Evolutionary conservation across 2,113 vertebrate genomes (phyloP).

Genomic region (Callipepla squamata): DNA sequence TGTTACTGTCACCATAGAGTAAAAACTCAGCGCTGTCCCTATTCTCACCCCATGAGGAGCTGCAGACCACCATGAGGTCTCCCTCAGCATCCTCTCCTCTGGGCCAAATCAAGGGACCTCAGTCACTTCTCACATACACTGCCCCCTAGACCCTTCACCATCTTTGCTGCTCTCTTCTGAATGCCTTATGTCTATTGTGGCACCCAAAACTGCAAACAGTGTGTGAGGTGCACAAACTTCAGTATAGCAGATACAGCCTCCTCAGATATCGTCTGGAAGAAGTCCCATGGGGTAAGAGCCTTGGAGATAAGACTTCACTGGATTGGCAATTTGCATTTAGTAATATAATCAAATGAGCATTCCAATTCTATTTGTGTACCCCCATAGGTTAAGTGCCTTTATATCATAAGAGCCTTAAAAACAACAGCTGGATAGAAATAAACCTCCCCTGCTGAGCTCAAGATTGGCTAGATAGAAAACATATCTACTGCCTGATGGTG

Average conservation of each 20-base stretch:
- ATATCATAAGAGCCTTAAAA: not conserved
- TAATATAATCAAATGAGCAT: not conserved
- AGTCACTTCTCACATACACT: not conserved
- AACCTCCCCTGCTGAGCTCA: not conserved
- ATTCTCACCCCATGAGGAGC: not conserved
- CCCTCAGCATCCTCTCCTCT: not conserved
- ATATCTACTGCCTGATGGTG: not conserved
- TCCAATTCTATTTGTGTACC: not conserved
- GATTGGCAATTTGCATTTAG: not conserved
- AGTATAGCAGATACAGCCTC: not conserved
- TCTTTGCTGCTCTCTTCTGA: not conserved
- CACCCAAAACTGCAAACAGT: not conserved
- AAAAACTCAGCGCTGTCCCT: not conserved
- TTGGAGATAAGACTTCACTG: not conserved
- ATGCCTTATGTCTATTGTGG: not conserved
- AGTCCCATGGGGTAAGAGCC: not conserved
- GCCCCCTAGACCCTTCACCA: not conserved
- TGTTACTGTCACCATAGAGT: not conserved
- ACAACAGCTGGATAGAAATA: not conserved
- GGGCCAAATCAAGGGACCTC: not conserved
- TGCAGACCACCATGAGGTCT: not conserved
- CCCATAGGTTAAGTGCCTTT: not conserved
- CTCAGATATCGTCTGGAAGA: not conserved
- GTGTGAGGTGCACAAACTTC: not conserved
- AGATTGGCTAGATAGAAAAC: not conserved